Evolutionary conservation across 1,140 invertebrate species (phyloP), one percentile per base, ranked within the genome.

Genomic region (Drosophila sucinea): DNA sequence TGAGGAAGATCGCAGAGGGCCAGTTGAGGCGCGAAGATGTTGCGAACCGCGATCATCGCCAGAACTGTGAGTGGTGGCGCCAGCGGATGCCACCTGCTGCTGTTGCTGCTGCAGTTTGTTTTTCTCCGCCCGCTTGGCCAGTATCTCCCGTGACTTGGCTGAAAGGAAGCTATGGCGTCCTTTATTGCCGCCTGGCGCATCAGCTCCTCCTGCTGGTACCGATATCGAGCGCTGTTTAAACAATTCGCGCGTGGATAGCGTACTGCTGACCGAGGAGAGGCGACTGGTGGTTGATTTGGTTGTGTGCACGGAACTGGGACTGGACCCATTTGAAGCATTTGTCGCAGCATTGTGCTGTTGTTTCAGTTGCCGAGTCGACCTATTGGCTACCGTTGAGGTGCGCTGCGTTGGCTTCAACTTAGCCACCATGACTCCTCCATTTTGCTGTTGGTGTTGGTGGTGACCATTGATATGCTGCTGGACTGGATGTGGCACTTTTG

Each of bases 61-160:
- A 51, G 56, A 91, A 77, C 32, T 92, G 77, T 90, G 78, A 72
- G 70, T 51, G 73, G 63, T 3, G 67, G 73, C 10, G 84, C 79
- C 54, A 79, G 67, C 8, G 77, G 70, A 11, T 82, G 77, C 25
- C 87, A 77, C 40, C 2, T 90, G 71, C 11, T 90, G 79, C 10
- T 90, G 83, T 17, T 91, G 85, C 44, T 90, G 79, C 51, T 91
- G 85, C 1, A 86, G 78, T 40, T 91, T 91, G 56, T 91, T 90
- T 47, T 91, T 91, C 62, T 91, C 90, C 7, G 89, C 90, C 1
- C 84, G 79, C 41, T 87, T 81, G 41, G 91, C 91, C 11, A 92
- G 71, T 1, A 92, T 92, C 65, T 92, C 90, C 4, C 91, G 85
- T 4, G 91, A 92, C 60, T 91, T 92, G 41, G 91, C 90, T 0